Evolutionary conservation across 2,113 vertebrate genomes (phyloP).

Genomic region (Tachysurus fulvidraco): DNA sequence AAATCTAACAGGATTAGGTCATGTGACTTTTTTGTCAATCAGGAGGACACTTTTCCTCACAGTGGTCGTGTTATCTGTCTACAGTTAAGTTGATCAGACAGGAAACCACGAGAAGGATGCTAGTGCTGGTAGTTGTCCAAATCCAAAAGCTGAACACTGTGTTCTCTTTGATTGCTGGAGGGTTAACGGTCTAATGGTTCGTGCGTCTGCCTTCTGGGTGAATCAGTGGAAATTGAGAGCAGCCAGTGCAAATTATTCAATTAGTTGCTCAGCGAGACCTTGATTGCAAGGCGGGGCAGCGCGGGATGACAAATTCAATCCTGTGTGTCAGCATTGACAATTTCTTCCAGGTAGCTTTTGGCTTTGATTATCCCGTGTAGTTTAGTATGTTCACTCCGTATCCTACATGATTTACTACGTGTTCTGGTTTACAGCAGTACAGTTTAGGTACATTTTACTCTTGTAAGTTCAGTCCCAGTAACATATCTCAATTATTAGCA

Average conservation of each 20-base stretch:
- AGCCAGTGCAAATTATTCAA: constrained; percentile 39
- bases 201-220: constrained; percentile 14
- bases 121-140: constrained; percentile 12
- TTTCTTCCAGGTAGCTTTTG: constrained; percentile 33
- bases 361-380: background rate
- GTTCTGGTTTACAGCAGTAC: background rate
- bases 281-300: constrained; percentile 18
- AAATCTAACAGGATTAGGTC: background rate
- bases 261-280: constrained; percentile 22
- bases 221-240: constrained; percentile 30
- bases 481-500: background rate
- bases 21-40: background rate
- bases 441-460: background rate
- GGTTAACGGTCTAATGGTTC: constrained; percentile 32
- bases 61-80: background rate
- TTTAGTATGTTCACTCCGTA: background rate
- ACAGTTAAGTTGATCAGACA: background rate
- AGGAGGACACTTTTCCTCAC: background rate
- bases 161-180: constrained; percentile 20
- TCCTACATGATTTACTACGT: background rate
- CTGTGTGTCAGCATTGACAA: constrained; percentile 31
- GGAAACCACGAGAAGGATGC: background rate
- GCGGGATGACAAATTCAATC: constrained; percentile 18
- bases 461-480: background rate
- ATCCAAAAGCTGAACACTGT: constrained; percentile 8